These are phyloP conservation scores for Halcyon badia DNA, from an alignment of 2,797 vertebrate genomes.

Conservation along the genomic window DNA sequence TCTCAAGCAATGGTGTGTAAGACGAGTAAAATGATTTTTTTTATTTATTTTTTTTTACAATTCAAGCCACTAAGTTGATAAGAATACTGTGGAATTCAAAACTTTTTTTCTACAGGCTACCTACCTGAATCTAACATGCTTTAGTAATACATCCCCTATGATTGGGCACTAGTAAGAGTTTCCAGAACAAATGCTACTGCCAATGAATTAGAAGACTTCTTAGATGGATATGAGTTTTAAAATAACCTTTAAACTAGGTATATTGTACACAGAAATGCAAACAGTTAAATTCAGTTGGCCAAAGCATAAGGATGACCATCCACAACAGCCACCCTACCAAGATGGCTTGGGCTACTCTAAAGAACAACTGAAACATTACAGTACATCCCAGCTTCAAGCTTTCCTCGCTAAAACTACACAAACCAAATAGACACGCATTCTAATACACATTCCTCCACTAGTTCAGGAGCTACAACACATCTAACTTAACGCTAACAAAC, in stretches of 20 bases:
- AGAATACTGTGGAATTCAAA: neutral
- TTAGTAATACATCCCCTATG: neutral
- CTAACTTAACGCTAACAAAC: neutral
- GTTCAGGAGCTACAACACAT: rapidly evolving
- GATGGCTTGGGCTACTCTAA: neutral
- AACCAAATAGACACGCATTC: neutral
- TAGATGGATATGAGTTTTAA: rapidly evolving
- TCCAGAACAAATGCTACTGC: neutral
- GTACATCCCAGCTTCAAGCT: neutral
- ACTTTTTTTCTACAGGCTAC: neutral
- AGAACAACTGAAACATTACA: neutral
- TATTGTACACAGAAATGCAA: neutral
- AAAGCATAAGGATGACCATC: neutral
- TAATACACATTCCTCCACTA: neutral
- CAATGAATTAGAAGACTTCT: neutral
- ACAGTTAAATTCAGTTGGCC: neutral
- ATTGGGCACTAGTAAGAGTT: neutral
- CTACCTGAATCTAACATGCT: neutral
- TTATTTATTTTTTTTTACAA: neutral
- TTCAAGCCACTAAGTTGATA: neutral
- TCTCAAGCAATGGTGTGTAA: neutral
- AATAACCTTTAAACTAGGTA: neutral
- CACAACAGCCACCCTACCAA: neutral
- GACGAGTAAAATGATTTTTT: neutral
- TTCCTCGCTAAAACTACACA: neutral